Base-by-base conservation (phyloP, 2,888 invertebrate genomes). In the Seladonia tumulorum region DNA sequence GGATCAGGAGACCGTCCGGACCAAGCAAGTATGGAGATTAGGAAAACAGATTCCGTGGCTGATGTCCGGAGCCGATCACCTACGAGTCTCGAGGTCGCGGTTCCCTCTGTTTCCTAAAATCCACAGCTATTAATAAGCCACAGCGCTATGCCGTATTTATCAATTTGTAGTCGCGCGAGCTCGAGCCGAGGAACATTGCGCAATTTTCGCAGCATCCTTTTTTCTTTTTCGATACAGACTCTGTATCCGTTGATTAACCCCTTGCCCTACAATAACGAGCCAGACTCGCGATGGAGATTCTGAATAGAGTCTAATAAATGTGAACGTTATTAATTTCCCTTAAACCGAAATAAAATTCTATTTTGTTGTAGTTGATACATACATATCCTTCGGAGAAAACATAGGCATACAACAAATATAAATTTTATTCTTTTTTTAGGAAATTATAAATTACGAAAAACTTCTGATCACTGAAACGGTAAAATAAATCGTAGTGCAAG, bases 181-280 rank as follows among this genome's bases (percentile, higher is more conserved):
- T 87, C 63, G 82, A 86, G 81, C 81, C 78, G 81, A 74, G 80
- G 83, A 85, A 73, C 63, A 79, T 87, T 78, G 35, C 35, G 35
- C 35, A 82, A 82, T 79, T 83, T 77, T 76, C 22, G 71, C 29
- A 66, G 39, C 82, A 82, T 88, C 82, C 70, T 82, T 29, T 16
- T 79, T 35, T 35, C 3, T 35, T n/a, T n/a, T n/a, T n/a, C 73
- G 66, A 74, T 75, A 60, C 71, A 79, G 60, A 29, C 75, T 29
- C 75, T 29, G 49, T 49, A 60, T 72, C 45, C 39, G 35, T 76
- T 78, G 16, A 14, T 25, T n/a, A n/a, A n/a, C n/a, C n/a, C n/a
- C n/a, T n/a, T n/a, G n/a, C n/a, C n/a, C n/a, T n/a, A n/a, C n/a
- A n/a, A n/a, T n/a, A n/a, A n/a, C n/a, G n/a, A n/a, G n/a, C n/a